Conservation (phyloP, 2,888 invertebrate genomes). For the Girardia tigrina region DNA sequence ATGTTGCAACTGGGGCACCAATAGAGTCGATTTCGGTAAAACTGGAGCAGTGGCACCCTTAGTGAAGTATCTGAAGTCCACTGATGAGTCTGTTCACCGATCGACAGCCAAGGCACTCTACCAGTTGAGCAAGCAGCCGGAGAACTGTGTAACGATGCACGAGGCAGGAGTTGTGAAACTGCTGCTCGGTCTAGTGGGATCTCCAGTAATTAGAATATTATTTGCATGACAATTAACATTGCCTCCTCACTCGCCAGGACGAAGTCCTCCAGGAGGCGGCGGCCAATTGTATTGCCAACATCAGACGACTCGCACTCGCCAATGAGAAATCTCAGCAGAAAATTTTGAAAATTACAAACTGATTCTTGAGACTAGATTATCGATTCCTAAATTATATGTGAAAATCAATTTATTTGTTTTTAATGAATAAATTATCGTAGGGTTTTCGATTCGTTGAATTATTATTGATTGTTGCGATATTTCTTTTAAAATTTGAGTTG, state of each 20-base stretch:
- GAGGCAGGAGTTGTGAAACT: constrained; percentile 57
- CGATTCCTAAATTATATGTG: too few relatives aligned
- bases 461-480: too few relatives aligned
- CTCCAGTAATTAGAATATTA: too few relatives aligned
- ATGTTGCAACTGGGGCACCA: constrained; percentile 75
- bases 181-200: constrained; percentile 36
- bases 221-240: too few relatives aligned
- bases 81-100: constrained; percentile 63
- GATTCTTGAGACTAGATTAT: neutral
- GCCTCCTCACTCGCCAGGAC: too few relatives aligned
- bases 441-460: too few relatives aligned
- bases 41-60: constrained; percentile 69
- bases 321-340: constrained; percentile 44
- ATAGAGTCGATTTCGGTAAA: constrained; percentile 72
- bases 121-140: constrained; percentile 74
- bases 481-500: too few relatives aligned
- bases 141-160: constrained; percentile 86
- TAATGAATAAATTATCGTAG: too few relatives aligned
- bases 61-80: constrained; percentile 70
- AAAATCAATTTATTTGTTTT: too few relatives aligned
- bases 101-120: constrained; percentile 76
- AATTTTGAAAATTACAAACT: constrained; percentile 8
- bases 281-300: constrained; percentile 78
- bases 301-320: constrained; percentile 58
- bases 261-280: constrained; percentile 76